Base-by-base conservation (phyloP, 2,797 vertebrate species). In the Eleutherodactylus coqui region DNA sequence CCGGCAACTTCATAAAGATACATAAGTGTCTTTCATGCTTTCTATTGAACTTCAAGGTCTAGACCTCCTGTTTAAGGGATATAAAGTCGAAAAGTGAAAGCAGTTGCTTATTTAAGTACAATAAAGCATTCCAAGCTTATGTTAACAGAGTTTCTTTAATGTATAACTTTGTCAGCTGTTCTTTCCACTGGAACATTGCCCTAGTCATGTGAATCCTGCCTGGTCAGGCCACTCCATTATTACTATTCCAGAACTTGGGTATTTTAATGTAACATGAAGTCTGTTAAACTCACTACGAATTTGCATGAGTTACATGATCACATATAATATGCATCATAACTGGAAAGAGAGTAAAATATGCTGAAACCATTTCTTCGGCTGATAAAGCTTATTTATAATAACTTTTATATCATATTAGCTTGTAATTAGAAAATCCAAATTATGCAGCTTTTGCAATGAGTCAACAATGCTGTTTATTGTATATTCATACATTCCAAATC, bases 91-190 rank as follows among this genome's bases (percentile, higher is more conserved):
- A 53, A 55, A 77, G 0, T 24, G 19, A 77, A 55, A 70, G 64
- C 64, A 53, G 47, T 82, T 82, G 38, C 53, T 70, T 70, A 47
- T 72, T 72, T 72, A 53, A 8, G 36, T 34, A 34, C 29, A 47
- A 0, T 49, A 41, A 55, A 53, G 62, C 36, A 36, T 82, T 67
- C 34, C 47, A 13, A 41, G 64, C 80, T 53, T 72, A 47, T 53
- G 45, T 29, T 69, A 82, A 82, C 24, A 51, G 64, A 53, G 47
- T 82, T 82, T 38, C 47, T 55, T 82, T 53, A 82, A 82, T 82
- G 80, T 82, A 51, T 72, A 72, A 82, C 80, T 55, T 51, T 27
- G 36, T 69, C 80, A 70, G 80, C 64, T 82, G 64, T 49, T 82
- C 16, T 69, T 69, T 72, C 49, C 47, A 82, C 80, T 82, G 64